Percentiles rank a stretch among this genome's conserved stretches.
Conservation (phyloP, 2,797 vertebrate genomes). For the Argentina silus region DNA sequence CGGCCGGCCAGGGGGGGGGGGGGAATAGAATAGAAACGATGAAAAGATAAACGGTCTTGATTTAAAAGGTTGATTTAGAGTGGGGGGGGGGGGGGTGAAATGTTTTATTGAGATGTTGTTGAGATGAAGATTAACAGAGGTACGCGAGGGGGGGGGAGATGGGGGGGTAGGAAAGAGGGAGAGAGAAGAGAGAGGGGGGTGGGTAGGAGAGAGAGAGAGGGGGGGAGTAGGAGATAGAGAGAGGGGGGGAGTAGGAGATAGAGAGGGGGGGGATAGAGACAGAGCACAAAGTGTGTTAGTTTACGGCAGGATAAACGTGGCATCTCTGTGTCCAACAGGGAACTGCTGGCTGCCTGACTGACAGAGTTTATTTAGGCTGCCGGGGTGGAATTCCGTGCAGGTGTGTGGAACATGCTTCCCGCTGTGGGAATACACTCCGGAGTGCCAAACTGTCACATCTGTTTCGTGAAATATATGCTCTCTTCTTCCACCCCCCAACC, state of each 20-base stretch:
- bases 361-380: conserved; percentile 26
- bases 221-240: neutral
- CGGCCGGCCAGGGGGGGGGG: too few species aligned
- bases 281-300: conserved; percentile 38
- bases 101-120: conserved; percentile 1
- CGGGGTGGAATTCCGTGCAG: conserved; percentile 40
- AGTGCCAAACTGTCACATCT: conserved; percentile 48
- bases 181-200: too few species aligned
- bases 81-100: neutral
- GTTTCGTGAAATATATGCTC: conserved; percentile 29
- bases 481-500: neutral
- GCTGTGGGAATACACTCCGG: conserved; percentile 18
- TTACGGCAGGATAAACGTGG: conserved; percentile 29
- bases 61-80: conserved; percentile 9
- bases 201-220: neutral
- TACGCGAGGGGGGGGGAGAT: neutral
- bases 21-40: too few species aligned
- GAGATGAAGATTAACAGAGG: neutral
- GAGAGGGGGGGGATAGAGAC: conserved; percentile 10
- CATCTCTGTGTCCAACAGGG: conserved; percentile 19
- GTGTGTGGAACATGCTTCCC: conserved; percentile 50
- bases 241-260: conserved; percentile 13
- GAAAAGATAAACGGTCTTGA: neutral
- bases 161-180: too few species aligned
- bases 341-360: conserved; percentile 19